These are phyloP conservation scores for human DNA, from an alignment of 2,113 vertebrate species.

Conservation along the genomic window GRCh38 chr4:182053001-182053500, in stretches of 20 bases:
- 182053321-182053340: not conserved
- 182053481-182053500: not conserved
- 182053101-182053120: not conserved
- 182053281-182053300: not conserved
- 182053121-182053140: not conserved
- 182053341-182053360: not conserved
- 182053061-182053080: not conserved
- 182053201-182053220: fast-evolving
- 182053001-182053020: not conserved
- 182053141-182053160: not conserved
- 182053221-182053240: not conserved
- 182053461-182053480: not conserved
- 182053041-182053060: not conserved
- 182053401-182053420: not conserved
- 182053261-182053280: not conserved
- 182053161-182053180: not conserved
- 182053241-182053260: not conserved
- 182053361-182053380: not conserved
- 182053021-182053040: not conserved
- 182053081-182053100: not conserved
- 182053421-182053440: not conserved
- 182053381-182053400: not conserved
- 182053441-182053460: not conserved
- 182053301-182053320: not conserved
- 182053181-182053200: not conserved